Percentiles rank a stretch among this genome's conserved stretches.
phyloP scores from a whole-genome alignment of 23 tunicate genomes.

The Ascidia mentula region DNA sequence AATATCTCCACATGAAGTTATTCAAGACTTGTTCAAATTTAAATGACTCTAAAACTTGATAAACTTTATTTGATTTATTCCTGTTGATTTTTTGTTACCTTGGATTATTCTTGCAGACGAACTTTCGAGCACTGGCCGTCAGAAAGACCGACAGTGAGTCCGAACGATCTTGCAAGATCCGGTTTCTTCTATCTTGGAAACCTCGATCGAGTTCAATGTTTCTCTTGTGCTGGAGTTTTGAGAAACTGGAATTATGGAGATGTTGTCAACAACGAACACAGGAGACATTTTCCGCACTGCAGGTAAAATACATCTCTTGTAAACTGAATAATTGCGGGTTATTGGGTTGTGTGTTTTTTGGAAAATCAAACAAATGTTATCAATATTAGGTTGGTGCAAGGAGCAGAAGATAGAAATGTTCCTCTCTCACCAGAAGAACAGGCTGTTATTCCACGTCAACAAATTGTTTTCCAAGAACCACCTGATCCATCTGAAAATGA shows the following conservation, averaged over 20 bases:
- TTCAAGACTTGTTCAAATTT: too few relatives aligned
- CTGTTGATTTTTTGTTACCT: too few relatives aligned
- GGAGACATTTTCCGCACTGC: conserved; percentile 59
- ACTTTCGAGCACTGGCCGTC: conserved; percentile 50
- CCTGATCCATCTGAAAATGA: conserved; percentile 48
- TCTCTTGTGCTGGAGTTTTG: conserved; percentile 68
- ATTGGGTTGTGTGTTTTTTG: too few relatives aligned
- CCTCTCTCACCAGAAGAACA: conserved; percentile 18
- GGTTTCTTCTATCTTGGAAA: conserved; percentile 81
- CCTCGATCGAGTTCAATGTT: conserved; percentile 67
- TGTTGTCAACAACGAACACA: conserved; percentile 37
- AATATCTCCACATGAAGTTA: too few relatives aligned
- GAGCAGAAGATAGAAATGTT: conserved; percentile 26
- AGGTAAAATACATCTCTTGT: too few relatives aligned
- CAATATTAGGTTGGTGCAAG: conserved; percentile 35
- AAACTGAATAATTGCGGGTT: too few relatives aligned
- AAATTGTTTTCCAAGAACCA: conserved; percentile 24
- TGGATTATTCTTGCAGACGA: neutral
- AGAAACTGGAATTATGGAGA: conserved; percentile 65
- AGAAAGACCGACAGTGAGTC: conserved; percentile 23
- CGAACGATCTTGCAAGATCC: conserved; percentile 52
- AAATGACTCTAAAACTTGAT: neutral
- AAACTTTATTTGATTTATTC: too few relatives aligned
- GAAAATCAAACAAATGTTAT: too few relatives aligned
- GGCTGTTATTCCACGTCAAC: conserved; percentile 15